Conservation (phyloP, 1,140 invertebrate genomes). For the Lasioglossum albipes region DNA sequence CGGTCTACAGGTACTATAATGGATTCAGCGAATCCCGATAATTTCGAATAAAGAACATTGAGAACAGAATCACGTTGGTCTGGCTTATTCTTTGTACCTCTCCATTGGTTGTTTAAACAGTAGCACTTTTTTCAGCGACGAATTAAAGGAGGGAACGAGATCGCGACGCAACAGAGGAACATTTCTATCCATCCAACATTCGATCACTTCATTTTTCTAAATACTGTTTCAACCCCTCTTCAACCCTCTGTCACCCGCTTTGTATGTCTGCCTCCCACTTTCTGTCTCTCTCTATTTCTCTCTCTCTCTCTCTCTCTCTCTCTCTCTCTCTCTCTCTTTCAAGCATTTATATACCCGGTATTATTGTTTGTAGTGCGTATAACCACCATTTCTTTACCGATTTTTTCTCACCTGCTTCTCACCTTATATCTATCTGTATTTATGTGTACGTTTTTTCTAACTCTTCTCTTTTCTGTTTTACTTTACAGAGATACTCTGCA, state of each 20-base stretch:
- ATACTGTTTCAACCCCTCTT: not conserved
- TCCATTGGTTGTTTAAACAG: not conserved
- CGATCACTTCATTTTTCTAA: not conserved
- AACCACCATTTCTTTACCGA: slow-evolving; percentile 12
- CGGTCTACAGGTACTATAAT: too few relatives aligned
- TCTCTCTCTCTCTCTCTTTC: slow-evolving; percentile 6
- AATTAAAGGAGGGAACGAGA: not conserved
- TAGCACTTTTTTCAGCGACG: not conserved
- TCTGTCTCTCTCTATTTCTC: not conserved
- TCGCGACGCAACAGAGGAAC: not conserved
- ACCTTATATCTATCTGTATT: slow-evolving; percentile 61
- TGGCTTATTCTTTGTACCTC: not conserved
- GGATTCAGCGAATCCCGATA: too few relatives aligned
- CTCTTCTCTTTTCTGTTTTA: slow-evolving; percentile 77
- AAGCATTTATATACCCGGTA: not conserved
- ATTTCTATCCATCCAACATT: not conserved
- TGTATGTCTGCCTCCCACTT: slow-evolving; percentile 32
- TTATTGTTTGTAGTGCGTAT: not conserved
- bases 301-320: slow-evolving; percentile 19
- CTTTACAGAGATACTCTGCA: slow-evolving; percentile 80
- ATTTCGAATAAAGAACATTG: too few relatives aligned
- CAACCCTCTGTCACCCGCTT: slow-evolving; percentile 22
- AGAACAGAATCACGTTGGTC: not conserved
- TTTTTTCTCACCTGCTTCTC: slow-evolving; percentile 43
- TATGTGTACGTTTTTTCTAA: slow-evolving; percentile 75